phyloP scores from a whole-genome alignment of 2,888 invertebrate species.

The Periphyllus acericola region DNA sequence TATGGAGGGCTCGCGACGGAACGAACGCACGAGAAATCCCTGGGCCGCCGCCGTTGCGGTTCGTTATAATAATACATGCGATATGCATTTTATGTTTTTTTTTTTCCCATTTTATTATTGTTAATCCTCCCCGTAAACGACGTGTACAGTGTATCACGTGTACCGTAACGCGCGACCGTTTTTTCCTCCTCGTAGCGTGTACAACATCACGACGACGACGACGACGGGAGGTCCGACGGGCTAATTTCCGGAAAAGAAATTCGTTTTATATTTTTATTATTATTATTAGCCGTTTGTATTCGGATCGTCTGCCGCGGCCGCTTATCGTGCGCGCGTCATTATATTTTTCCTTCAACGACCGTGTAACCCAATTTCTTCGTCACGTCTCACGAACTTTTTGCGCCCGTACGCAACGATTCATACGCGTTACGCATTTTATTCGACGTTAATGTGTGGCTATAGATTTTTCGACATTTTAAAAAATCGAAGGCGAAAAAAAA shows the following conservation, averaged over 20 bases:
- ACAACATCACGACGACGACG: not conserved
- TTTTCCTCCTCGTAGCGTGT: not conserved
- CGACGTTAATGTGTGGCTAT: no score
- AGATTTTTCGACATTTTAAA: no score
- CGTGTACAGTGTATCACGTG: no score
- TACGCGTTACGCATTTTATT: no score
- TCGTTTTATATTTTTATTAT: not conserved
- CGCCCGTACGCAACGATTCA: no score
- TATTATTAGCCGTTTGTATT: not conserved
- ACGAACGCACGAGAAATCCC: not conserved
- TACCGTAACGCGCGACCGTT: not conserved
- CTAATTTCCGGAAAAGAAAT: conserved; percentile 55
- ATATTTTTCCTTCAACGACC: conserved; percentile 30
- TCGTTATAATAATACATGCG: not conserved
- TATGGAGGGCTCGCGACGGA: not conserved
- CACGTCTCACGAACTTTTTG: conserved; percentile 43
- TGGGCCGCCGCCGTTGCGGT: not conserved
- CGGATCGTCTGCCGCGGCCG: not conserved
- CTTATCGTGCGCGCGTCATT: not conserved
- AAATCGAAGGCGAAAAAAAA: no score
- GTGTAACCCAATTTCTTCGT: conserved; percentile 54
- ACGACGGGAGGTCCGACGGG: conserved; percentile 51
- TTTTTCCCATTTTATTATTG: no score
- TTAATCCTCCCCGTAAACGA: not conserved
- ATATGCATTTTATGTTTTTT: not conserved